These are phyloP conservation scores for Micromesistius poutassou DNA, from an alignment of 2,797 vertebrate species.

Conservation along the genomic window DNA sequence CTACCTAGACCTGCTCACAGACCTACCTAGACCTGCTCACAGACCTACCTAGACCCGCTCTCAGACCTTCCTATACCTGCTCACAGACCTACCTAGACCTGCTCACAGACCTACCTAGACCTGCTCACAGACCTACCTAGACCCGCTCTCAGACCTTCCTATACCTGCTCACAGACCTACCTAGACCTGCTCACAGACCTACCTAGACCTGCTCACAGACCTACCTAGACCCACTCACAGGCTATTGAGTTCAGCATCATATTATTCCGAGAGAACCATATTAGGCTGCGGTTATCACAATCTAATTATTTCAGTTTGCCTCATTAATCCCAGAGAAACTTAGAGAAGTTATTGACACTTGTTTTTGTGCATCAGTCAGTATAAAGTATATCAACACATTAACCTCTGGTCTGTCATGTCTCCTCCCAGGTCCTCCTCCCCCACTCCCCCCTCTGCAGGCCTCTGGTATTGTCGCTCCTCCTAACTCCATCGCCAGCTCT, in stretches of 20 bases:
- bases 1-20: too few species aligned
- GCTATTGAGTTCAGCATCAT: neutral
- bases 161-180: too few species aligned
- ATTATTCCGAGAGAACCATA: neutral
- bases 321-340: too few species aligned
- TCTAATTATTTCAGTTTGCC: too few species aligned
- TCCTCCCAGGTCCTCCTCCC: slow-evolving; percentile 85
- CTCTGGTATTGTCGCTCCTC: slow-evolving; percentile 92
- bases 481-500: slow-evolving; percentile 91
- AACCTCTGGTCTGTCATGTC: neutral
- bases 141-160: too few species aligned
- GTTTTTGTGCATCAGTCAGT: neutral
- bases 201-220: neutral
- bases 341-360: too few species aligned
- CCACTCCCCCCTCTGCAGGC: slow-evolving; percentile 91
- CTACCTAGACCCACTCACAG: neutral
- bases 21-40: too few species aligned
- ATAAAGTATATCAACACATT: neutral
- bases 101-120: too few species aligned
- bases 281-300: neutral
- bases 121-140: too few species aligned
- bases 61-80: neutral
- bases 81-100: neutral
- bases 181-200: too few species aligned
- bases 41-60: neutral